Evolutionary conservation across 2,888 invertebrate genomes (phyloP).

Genomic region (Phengaris arion): DNA sequence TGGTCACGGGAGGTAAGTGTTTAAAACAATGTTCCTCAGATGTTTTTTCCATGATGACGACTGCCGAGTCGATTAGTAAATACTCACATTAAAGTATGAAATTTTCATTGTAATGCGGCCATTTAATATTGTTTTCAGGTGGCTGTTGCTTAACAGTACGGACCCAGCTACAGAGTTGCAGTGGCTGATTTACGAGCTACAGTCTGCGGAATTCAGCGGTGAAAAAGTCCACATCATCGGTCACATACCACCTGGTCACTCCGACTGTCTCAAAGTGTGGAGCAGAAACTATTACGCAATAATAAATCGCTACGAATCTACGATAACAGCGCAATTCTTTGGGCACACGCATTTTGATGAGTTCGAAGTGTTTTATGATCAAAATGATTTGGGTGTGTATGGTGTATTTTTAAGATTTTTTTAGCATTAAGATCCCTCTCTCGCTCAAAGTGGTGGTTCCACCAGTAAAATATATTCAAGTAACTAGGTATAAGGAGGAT

Average conservation of each 20-base stretch:
- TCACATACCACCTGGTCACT: conserved; percentile 96
- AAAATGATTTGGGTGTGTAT: conserved; percentile 83
- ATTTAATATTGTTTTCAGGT: conserved; percentile 73
- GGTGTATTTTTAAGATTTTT: too few species aligned
- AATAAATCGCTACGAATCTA: conserved; percentile 92
- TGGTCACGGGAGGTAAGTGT: too few species aligned
- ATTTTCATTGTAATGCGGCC: not conserved
- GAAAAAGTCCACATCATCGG: conserved; percentile 99
- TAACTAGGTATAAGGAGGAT: too few species aligned
- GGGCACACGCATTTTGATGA: conserved; percentile 97
- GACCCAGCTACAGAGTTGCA: conserved; percentile 97
- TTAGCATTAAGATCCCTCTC: too few species aligned
- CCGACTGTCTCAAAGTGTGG: conserved; percentile 96
- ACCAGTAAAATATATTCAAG: too few species aligned
- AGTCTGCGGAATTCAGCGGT: conserved; percentile 94
- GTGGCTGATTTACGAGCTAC: conserved; percentile 96
- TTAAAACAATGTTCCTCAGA: too few species aligned
- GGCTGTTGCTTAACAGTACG: conserved; percentile 95
- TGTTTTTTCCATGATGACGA: too few species aligned
- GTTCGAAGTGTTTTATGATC: conserved; percentile 95
- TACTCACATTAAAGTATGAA: too few species aligned
- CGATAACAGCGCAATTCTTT: conserved; percentile 95
- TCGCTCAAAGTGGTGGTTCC: too few species aligned
- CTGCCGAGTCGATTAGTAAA: too few species aligned
- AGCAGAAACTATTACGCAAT: conserved; percentile 95